phyloP scores from a whole-genome alignment of 2,797 vertebrate species.

The Crossoptilon crossoptilon region DNA sequence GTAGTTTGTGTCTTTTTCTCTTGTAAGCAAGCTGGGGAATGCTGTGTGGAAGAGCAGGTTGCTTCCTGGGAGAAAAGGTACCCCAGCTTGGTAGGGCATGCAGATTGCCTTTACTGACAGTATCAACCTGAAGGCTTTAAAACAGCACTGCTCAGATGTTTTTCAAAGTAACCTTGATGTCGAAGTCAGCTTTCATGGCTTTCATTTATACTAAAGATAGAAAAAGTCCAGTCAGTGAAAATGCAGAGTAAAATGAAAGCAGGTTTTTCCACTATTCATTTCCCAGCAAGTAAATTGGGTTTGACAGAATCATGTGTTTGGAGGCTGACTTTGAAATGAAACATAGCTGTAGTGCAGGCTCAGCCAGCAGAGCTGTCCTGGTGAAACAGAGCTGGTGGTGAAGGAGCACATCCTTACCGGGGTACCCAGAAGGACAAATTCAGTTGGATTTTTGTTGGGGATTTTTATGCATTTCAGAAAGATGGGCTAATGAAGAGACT shows the following conservation, averaged over 20 bases:
- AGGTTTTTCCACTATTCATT: not conserved
- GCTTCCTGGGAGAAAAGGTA: not conserved
- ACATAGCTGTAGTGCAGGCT: not conserved
- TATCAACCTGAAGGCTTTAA: not conserved
- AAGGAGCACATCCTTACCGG: not conserved
- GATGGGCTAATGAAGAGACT: not conserved
- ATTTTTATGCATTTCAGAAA: not conserved
- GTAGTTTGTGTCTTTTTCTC: not conserved
- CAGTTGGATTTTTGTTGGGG: not conserved
- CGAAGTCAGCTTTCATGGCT: not conserved
- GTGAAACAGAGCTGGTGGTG: not conserved
- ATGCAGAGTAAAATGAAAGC: not conserved
- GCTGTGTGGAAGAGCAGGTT: not conserved
- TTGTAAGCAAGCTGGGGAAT: not conserved
- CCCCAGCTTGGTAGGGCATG: not conserved
- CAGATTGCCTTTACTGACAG: not conserved
- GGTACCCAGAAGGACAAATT: not conserved
- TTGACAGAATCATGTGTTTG: not conserved
- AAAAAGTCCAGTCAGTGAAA: not conserved
- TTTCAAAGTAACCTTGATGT: not conserved
- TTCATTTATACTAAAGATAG: not conserved
- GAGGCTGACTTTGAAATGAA: not conserved
- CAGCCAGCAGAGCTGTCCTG: not conserved
- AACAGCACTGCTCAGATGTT: not conserved
- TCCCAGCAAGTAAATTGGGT: not conserved